Evolutionary conservation across 2,888 invertebrate genomes (phyloP), one percentile per base, ranked within the genome.

Genomic region (Drosophila acutilabella): DNA sequence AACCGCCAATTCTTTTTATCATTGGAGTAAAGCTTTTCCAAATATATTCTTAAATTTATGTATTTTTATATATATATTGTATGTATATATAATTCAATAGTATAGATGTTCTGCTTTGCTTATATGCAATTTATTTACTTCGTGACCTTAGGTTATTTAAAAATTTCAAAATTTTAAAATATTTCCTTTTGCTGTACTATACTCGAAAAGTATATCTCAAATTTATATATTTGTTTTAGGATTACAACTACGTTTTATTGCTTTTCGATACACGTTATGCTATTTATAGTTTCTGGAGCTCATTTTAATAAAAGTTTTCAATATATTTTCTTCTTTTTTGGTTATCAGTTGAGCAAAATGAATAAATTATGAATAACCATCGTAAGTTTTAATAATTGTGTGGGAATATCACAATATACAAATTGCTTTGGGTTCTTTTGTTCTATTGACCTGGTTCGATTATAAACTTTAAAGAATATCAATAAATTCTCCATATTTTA

Each of bases 251-350:
- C 92, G 90, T 90, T 85, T 92, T 92, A 92, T 92, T 92, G 92
- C 92, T 92, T 92, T 80, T 91, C 88, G 92, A 92, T 92, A 92
- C 92, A 89, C 91, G 92, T 91, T 87, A 78, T 86, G 67, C 88
- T 80, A 80, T 85, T 76, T 83, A 80, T 81, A 80, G 71, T 72
- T 76, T 70, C 60, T 89, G 88, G 78, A 85, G 80, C 86, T 82
- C 81, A 78, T 59, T 69, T 71, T 56, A 23, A 58, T 50, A 54
- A 74, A 64, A 61, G 48, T 47, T 42, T 50, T 16, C 41, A 23
- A 44, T 20, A 38, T 41, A 42, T 48, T 45, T 51, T 36, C 23
- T 54, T 11, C 13, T 36, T 36, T 36, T 36, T 44, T 38, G n/a
- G 23, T 52, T 44, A 14, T 59, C 38, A 82, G 87, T 90, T 92